These are phyloP conservation scores for Patagioenas fasciata DNA, from an alignment of 2,113 vertebrate species.

Conservation along the genomic window DNA sequence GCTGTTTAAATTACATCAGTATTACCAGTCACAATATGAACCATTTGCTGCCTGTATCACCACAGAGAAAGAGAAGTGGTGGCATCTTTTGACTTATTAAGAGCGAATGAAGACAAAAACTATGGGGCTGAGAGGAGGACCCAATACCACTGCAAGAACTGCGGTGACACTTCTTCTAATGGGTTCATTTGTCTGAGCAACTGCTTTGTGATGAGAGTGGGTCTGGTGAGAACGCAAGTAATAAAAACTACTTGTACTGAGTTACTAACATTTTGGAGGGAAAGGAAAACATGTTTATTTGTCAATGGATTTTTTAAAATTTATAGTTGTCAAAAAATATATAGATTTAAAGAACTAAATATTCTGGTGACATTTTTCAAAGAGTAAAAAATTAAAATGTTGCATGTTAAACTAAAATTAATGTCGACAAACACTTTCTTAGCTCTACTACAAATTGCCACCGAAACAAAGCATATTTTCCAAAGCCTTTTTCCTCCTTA, in stretches of 20 bases:
- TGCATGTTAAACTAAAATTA: not conserved
- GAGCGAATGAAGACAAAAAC: not conserved
- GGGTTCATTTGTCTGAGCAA: not conserved
- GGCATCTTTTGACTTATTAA: not conserved
- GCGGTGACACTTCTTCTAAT: not conserved
- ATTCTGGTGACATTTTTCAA: not conserved
- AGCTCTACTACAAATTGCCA: not conserved
- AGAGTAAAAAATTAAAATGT: not conserved
- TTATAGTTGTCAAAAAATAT: not conserved
- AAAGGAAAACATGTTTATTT: not conserved
- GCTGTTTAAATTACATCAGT: not conserved
- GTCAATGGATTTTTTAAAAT: not conserved
- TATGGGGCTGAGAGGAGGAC: not conserved
- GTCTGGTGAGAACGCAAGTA: not conserved
- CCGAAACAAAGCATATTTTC: not conserved
- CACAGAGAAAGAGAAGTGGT: not conserved
- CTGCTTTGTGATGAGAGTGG: not conserved
- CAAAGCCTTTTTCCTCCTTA: not conserved
- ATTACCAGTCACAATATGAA: not conserved
- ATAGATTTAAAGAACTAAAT: not conserved
- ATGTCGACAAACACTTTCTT: not conserved
- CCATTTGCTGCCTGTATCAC: not conserved
- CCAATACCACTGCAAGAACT: not conserved
- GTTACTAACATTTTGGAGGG: not conserved
- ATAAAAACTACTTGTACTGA: not conserved